Evolutionary conservation across 1,140 invertebrate species (phyloP), one percentile per base, ranked within the genome.

Genomic region (Cydia pomonella): DNA sequence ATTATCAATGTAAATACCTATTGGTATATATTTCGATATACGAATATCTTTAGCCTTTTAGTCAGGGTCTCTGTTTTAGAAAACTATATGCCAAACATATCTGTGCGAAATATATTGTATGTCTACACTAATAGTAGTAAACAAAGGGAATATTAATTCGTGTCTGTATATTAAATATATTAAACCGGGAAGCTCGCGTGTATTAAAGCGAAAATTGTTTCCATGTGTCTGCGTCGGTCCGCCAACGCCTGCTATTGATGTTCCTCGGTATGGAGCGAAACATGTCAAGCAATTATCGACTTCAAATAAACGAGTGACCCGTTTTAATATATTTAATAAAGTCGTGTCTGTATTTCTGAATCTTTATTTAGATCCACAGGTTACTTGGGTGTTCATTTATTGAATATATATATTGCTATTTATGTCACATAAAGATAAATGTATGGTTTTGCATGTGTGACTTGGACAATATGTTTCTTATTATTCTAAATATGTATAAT

Each of bases 381-480:
- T 6, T 29, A 29, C 16, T 4, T 64, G 23, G 12, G 63, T 66
- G 13, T 66, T 66, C 29, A 33, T 66, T 29, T 66, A 29, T 33
- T 66, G 1, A 16, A 66, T 66, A 9, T 33, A 66, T 66, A n/a
- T 47, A 23, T 4, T 50, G 38, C 21, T 69, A 69, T 69, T n/a
- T 50, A 50, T 69, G 64, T 33, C 64, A 44, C 44, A 25, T 50
- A 50, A 18, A 23, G 23, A 72, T 47, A 25, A 41, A 72, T 50
- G 71, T 27, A 76, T 77, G 73, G 76, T 80, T 83, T 85, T 75
- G 84, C 84, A 79, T 75, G 76, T 76, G 87, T 89, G 87, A 87
- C 85, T 84, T 84, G 77, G 85, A 89, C 87, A 89, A 89, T 89
- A 89, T 87, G 53, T 59, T 76, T 80, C 83, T 83, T 74, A 72